Evolutionary conservation across 1,140 invertebrate genomes (phyloP).

Genomic region (Chironomus tepperi): DNA sequence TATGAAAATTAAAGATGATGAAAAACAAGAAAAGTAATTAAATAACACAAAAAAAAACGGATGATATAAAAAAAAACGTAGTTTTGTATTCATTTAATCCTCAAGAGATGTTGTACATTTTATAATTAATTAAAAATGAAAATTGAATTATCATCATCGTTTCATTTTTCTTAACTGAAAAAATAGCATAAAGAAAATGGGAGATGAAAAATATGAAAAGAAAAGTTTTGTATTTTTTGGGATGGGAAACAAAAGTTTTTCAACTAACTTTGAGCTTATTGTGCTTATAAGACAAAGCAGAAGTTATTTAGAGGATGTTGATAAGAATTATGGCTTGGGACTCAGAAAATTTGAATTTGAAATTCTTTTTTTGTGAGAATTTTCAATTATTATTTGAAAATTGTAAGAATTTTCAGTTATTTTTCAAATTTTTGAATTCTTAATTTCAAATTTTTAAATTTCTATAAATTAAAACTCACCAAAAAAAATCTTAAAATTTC

Average conservation of each 20-base stretch:
- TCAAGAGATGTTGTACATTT: constrained; percentile 7
- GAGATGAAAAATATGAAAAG: background rate
- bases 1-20: background rate
- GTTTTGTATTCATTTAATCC: constrained; percentile 8
- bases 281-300: no score
- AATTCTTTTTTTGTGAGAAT: no score
- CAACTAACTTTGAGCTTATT: background rate
- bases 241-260: constrained; percentile 3
- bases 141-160: constrained; percentile 14
- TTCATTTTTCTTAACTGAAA: background rate
- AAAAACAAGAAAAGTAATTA: background rate
- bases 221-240: background rate
- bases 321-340: no score
- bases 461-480: background rate
- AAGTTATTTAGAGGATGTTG: no score
- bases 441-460: background rate
- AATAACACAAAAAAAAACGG: background rate
- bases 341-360: no score
- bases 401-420: no score
- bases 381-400: no score
- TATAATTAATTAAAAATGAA: constrained; percentile 15
- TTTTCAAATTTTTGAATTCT: background rate
- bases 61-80: background rate
- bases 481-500: background rate
- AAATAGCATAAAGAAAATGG: background rate